These are phyloP conservation scores for Cylloceria caligata DNA, from an alignment of 2,888 invertebrate genomes.

Conservation along the genomic window DNA sequence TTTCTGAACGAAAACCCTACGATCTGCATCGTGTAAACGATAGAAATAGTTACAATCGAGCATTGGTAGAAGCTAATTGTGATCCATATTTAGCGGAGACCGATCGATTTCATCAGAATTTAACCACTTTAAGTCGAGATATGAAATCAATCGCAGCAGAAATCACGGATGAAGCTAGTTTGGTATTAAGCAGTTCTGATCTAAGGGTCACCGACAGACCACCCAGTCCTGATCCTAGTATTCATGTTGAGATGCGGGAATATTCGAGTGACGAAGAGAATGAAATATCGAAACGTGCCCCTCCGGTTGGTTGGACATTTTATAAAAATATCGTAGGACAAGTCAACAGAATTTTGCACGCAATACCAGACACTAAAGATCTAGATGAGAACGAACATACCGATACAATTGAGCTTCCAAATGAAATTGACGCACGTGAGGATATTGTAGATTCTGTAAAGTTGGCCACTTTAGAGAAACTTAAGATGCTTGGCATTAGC, in stretches of 20 bases:
- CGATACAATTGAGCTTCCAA: conserved; percentile 55
- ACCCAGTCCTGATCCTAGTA: conserved; percentile 85
- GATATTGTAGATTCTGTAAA: conserved; percentile 76
- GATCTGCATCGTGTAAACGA: neutral
- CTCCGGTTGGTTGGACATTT: conserved; percentile 89
- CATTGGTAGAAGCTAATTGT: neutral
- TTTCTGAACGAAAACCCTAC: neutral
- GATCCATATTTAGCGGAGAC: neutral
- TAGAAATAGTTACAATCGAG: neutral
- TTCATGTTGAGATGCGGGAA: conserved; percentile 86
- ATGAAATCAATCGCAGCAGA: conserved; percentile 10
- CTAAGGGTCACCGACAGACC: conserved; percentile 77
- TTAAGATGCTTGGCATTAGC: conserved; percentile 81
- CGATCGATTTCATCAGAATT: too few species aligned
- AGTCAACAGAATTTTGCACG: conserved; percentile 86
- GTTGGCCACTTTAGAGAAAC: conserved; percentile 81
- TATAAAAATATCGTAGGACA: conserved; percentile 90
- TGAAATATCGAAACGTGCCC: conserved; percentile 84
- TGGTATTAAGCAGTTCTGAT: conserved; percentile 72
- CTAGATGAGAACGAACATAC: conserved; percentile 66
- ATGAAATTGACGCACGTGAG: conserved; percentile 56
- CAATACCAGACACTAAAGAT: conserved; percentile 80
- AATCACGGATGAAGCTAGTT: conserved; percentile 63
- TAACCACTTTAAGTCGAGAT: neutral
- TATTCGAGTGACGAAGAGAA: conserved; percentile 83